Evolutionary conservation across 2,113 vertebrate genomes (phyloP).

Genomic region (Pseudorhombus dupliciocellatus): DNA sequence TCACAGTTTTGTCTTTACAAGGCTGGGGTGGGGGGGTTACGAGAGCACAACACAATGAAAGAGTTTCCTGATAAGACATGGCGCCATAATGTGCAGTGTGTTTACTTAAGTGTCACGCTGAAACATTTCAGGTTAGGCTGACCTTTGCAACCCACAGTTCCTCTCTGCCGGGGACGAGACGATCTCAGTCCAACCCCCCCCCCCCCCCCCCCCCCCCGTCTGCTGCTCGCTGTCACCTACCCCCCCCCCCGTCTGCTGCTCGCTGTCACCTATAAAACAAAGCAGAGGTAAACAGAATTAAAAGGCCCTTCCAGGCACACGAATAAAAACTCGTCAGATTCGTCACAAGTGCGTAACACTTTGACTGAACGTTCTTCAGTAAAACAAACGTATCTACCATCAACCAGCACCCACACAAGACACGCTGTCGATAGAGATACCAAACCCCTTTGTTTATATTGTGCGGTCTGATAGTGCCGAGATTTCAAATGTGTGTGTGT

Average conservation of each 20-base stretch:
- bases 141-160: slow-evolving; percentile 29
- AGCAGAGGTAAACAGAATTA: background rate
- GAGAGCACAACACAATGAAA: slow-evolving; percentile 31
- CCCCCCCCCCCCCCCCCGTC: too few relatives aligned
- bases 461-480: slow-evolving; percentile 20
- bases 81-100: slow-evolving; percentile 40
- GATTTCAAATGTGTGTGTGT: slow-evolving; percentile 18
- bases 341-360: slow-evolving; percentile 20
- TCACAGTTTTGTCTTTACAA: slow-evolving; percentile 23
- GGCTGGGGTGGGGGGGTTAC: slow-evolving; percentile 13
- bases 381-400: slow-evolving; percentile 55
- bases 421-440: slow-evolving; percentile 40
- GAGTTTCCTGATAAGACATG: slow-evolving; percentile 61
- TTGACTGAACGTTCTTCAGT: slow-evolving; percentile 44
- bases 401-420: slow-evolving; percentile 41
- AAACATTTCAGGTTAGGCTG: slow-evolving; percentile 20
- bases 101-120: slow-evolving; percentile 51
- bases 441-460: slow-evolving; percentile 45
- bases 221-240: background rate
- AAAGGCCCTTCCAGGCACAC: background rate
- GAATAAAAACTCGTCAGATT: slow-evolving; percentile 12
- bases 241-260: background rate
- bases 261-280: slow-evolving; percentile 29
- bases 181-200: background rate
- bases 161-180: slow-evolving; percentile 5